Evolutionary conservation across 2,797 vertebrate species (phyloP), one percentile per base, ranked within the genome.

Genomic region (Argentina silus): DNA sequence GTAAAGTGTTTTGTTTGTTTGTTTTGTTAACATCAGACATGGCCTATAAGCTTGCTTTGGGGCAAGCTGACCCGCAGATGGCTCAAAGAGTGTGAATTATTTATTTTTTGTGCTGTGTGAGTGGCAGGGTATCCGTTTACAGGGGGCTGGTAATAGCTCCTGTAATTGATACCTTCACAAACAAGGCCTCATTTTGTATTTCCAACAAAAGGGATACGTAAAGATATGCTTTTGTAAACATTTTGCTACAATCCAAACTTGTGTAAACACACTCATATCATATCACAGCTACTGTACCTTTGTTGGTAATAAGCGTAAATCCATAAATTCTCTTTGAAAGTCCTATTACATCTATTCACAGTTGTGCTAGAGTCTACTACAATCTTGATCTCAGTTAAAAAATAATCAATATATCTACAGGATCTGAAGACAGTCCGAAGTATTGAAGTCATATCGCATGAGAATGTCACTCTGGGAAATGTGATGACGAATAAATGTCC

Each of bases 81-180:
- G 83, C 60, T 81, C 77, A 68, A 67, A 78, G 76, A 44, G 74
- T 64, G 90, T 95, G 75, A 93, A 94, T 94, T 85, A 93, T 94
- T 93, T 73, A 75, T 84, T 78, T 82, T 82, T 80, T 83, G 85
- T 85, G 86, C 68, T 78, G 84, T 3, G 79, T 72, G 80, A 83
- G 87, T 83, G 74, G 72, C 36, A 8, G 51, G 72, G 87, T 86
- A 87, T 94, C 93, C 76, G 71, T 78, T 95, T 93, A 88, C 93
- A 83, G 82, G 80, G 85, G 80, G 83, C 62, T 36, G 47, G 23
- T 63, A 9, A 36, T 11, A 48, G 0, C 9, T 36, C 82, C 75
- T 72, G 67, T 67, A 84, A 74, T 75, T 10, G 84, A 90, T 86
- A 83, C 82, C 82, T 47, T 75, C 69, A 75, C 65, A 75, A 75